Conservation (phyloP, 2,888 invertebrate species). For the Aphodius granarius region DNA sequence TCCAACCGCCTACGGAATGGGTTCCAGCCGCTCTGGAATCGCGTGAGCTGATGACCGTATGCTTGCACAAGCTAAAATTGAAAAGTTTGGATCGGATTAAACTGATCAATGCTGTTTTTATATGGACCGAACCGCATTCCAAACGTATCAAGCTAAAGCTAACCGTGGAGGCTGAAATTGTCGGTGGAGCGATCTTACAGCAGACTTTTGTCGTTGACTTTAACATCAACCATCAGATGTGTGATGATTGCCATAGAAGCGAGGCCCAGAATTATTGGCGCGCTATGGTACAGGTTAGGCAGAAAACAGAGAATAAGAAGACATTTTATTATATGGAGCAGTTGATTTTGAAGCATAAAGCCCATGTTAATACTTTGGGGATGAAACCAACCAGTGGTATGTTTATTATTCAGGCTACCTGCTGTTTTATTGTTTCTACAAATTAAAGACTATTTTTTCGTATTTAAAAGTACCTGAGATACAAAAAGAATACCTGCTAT, state of each 20-base stretch:
- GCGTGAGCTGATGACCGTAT: constrained; percentile 83
- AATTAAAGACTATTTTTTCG: no score
- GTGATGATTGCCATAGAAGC: constrained; percentile 93
- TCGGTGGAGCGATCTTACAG: constrained; percentile 87
- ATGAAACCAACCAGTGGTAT: constrained; percentile 82
- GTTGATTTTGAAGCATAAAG: constrained; percentile 91
- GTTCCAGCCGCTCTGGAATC: constrained; percentile 85
- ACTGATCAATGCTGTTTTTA: constrained; percentile 92
- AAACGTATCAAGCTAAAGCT: constrained; percentile 94
- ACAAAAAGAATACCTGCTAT: no score
- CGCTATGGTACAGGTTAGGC: constrained; percentile 86
- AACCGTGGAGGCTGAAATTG: constrained; percentile 93
- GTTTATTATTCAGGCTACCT: no score
- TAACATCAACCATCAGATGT: constrained; percentile 90
- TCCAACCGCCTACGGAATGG: constrained; percentile 93
- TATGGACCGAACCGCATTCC: constrained; percentile 99
- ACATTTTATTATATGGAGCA: constrained; percentile 98
- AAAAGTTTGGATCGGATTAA: constrained; percentile 89
- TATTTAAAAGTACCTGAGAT: no score
- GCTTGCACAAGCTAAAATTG: constrained; percentile 81
- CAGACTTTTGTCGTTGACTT: constrained; percentile 97
- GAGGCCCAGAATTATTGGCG: constrained; percentile 99
- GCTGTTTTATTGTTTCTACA: background rate
- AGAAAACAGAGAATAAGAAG: constrained; percentile 90
- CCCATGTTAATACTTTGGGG: constrained; percentile 86